Evolutionary conservation across 2,797 vertebrate genomes (phyloP).

Genomic region (Lacerta bilineata): DNA sequence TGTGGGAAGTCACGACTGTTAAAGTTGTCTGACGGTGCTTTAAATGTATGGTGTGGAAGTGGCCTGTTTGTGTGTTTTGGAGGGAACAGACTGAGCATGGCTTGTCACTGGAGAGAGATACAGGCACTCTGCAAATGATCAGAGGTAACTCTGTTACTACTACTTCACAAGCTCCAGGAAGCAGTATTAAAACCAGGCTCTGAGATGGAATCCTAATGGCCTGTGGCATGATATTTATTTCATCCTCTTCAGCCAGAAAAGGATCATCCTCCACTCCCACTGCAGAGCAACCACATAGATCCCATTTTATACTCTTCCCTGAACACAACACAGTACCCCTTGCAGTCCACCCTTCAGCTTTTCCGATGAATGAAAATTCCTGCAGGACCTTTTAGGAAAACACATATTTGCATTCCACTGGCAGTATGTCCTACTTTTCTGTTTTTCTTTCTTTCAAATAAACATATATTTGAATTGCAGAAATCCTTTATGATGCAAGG

Average conservation of each 20-base stretch:
- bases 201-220: neutral
- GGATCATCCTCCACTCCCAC: too few species aligned
- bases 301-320: too few species aligned
- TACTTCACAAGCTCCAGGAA: neutral
- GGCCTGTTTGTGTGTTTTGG: neutral
- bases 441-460: neutral
- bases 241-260: neutral
- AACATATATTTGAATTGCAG: constrained; percentile 15
- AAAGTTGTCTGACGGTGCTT: too few species aligned
- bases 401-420: neutral
- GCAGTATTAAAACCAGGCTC: neutral
- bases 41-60: too few species aligned
- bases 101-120: neutral
- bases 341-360: neutral
- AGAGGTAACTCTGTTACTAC: neutral
- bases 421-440: neutral
- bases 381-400: neutral
- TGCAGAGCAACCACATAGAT: neutral
- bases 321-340: neutral
- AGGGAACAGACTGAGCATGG: neutral
- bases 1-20: too few species aligned
- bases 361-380: neutral
- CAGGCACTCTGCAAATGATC: neutral
- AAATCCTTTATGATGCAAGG: neutral
- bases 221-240: neutral